A percentile compares a stretch with the other conserved stretches of the same genome.
phyloP scores from a whole-genome alignment of 2,888 invertebrate species.

The Pristionchus fissidentatus region DNA sequence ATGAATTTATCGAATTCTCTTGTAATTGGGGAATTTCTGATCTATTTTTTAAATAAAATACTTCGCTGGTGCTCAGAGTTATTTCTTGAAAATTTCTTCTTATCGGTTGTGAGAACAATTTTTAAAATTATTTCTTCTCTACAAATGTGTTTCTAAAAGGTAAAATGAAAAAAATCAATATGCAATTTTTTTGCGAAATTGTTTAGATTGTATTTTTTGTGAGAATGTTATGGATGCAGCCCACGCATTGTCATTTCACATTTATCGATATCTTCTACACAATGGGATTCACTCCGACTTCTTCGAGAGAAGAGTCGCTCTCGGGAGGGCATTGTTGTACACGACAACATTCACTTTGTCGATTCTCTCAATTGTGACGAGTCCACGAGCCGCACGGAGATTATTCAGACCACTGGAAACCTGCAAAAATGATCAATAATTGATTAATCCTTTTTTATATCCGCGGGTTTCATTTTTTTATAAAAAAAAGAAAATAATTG shows the following conservation, averaged over 20 bases:
- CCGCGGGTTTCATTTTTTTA: too few relatives aligned
- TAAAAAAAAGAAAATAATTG: too few relatives aligned
- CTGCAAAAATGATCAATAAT: too few relatives aligned
- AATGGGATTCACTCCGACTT: not conserved
- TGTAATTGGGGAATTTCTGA: not conserved
- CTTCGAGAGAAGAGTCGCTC: not conserved
- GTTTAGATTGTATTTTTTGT: too few relatives aligned
- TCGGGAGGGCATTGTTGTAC: not conserved
- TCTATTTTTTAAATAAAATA: not conserved
- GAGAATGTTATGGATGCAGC: too few relatives aligned
- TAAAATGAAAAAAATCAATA: not conserved
- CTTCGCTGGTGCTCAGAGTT: not conserved
- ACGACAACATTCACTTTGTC: conserved; percentile 6
- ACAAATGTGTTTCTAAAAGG: not conserved
- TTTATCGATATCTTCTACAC: not conserved
- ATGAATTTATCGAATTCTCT: too few relatives aligned
- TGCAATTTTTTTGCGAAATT: too few relatives aligned
- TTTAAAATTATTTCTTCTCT: not conserved
- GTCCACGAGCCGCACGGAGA: not conserved
- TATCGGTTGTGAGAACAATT: not conserved
- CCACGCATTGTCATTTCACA: too few relatives aligned
- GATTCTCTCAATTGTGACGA: conserved; percentile 29
- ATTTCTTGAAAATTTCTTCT: not conserved
- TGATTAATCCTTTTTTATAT: too few relatives aligned
- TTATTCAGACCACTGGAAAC: too few relatives aligned